Evolutionary conservation across 2,888 invertebrate species (phyloP).

Genomic region (Graphium colonna): DNA sequence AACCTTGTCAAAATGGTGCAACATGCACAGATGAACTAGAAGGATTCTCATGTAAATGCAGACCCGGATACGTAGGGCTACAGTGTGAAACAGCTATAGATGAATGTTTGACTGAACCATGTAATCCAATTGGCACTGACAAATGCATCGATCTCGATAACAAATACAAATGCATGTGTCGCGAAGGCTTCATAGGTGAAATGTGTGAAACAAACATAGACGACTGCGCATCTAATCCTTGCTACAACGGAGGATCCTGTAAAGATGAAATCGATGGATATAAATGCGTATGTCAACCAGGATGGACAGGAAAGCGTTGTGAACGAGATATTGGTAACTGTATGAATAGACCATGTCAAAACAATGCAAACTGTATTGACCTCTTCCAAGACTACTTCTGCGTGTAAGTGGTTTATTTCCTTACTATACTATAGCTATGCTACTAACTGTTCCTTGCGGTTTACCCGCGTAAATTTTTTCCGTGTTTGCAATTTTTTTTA

Average conservation of each 20-base stretch:
- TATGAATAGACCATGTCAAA: constrained; percentile 92
- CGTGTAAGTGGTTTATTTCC: constrained; percentile 82
- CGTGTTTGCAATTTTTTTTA: too few relatives aligned
- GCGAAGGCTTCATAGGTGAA: constrained; percentile 91
- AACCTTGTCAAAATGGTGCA: constrained; percentile 95
- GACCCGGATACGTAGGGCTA: constrained; percentile 94
- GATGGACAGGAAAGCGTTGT: constrained; percentile 93
- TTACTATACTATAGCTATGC: too few relatives aligned
- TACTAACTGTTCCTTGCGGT: too few relatives aligned
- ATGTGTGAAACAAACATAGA: constrained; percentile 92
- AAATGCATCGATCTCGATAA: constrained; percentile 94
- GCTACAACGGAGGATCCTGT: constrained; percentile 93
- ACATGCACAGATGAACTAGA: constrained; percentile 92
- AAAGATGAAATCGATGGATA: constrained; percentile 91
- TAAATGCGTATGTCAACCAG: constrained; percentile 89
- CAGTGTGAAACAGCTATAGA: constrained; percentile 96
- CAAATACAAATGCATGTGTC: constrained; percentile 92
- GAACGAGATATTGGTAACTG: constrained; percentile 94
- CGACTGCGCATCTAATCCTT: constrained; percentile 92
- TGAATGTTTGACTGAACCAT: constrained; percentile 94
- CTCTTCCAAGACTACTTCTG: constrained; percentile 95
- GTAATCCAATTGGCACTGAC: constrained; percentile 93
- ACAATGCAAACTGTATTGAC: constrained; percentile 94
- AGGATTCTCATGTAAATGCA: constrained; percentile 95
- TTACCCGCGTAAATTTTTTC: too few relatives aligned